phyloP scores from a whole-genome alignment of 2,797 vertebrate genomes.

The Dendrocincla tyrannina region DNA sequence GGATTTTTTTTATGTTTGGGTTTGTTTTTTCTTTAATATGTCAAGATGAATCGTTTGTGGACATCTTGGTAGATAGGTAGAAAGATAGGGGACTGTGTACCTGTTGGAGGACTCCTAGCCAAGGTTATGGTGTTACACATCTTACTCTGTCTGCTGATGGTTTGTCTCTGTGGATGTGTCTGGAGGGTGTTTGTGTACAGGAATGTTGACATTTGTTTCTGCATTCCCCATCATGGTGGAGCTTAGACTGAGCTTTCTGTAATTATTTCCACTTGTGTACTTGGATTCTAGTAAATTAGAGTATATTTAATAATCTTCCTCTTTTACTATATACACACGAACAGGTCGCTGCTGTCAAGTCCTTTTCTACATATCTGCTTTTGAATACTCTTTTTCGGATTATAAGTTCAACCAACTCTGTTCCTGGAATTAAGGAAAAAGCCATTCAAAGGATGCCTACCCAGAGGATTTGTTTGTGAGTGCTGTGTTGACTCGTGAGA shows the following conservation, averaged over 20 bases:
- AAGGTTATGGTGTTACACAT: not conserved
- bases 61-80: not conserved
- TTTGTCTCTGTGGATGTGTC: not conserved
- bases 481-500: fast-evolving
- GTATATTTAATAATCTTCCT: not conserved
- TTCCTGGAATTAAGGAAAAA: not conserved
- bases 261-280: not conserved
- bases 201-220: not conserved
- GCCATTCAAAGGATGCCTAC: not conserved
- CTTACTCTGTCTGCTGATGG: not conserved
- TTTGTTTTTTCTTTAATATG: not conserved
- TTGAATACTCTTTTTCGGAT: not conserved
- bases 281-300: not conserved
- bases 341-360: not conserved
- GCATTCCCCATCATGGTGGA: not conserved
- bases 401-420: not conserved
- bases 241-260: not conserved
- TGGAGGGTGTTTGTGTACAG: not conserved
- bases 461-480: not conserved
- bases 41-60: not conserved
- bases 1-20: not conserved
- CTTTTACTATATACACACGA: not conserved
- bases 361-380: not conserved
- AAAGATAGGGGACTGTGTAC: not conserved
- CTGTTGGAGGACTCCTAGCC: not conserved